phyloP scores from a whole-genome alignment of 2,888 invertebrate species.

The Rosalia funebris region DNA sequence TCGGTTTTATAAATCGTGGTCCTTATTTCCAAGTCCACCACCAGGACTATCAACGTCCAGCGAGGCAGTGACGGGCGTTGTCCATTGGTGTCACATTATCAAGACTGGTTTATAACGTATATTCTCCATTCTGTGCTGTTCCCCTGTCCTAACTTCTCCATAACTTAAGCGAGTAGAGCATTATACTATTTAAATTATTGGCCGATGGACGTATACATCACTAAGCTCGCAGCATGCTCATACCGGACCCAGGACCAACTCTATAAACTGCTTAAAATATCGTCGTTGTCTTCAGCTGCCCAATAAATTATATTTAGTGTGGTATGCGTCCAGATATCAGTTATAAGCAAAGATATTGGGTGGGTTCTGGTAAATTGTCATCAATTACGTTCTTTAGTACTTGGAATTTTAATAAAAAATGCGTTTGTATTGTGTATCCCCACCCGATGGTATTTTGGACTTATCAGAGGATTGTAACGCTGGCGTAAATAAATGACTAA shows the following conservation, averaged over 20 bases:
- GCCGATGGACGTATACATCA: slow-evolving; percentile 40
- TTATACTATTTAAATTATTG: slow-evolving; percentile 43
- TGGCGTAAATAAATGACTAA: neutral
- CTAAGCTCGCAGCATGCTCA: slow-evolving; percentile 34
- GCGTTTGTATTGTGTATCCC: neutral
- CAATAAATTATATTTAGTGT: slow-evolving; percentile 38
- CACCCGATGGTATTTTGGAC: no score
- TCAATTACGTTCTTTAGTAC: neutral
- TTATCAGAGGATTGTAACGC: no score
- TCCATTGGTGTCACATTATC: slow-evolving; percentile 37
- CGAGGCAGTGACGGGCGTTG: slow-evolving; percentile 35
- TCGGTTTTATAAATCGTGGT: no score
- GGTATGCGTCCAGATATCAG: slow-evolving; percentile 17
- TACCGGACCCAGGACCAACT: slow-evolving; percentile 30
- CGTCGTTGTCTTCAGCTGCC: slow-evolving; percentile 29
- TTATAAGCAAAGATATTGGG: slow-evolving; percentile 9
- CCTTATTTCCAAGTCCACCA: no score
- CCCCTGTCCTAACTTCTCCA: slow-evolving; percentile 29
- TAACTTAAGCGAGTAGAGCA: slow-evolving; percentile 35
- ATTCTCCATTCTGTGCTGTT: slow-evolving; percentile 27
- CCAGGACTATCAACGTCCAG: slow-evolving; percentile 15
- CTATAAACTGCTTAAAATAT: slow-evolving; percentile 43
- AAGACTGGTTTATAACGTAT: slow-evolving; percentile 33
- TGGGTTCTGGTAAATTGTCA: neutral
- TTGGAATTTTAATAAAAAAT: neutral